These are phyloP conservation scores for Apocheima hispidaria DNA, from an alignment of 2,888 invertebrate species.

Conservation along the genomic window DNA sequence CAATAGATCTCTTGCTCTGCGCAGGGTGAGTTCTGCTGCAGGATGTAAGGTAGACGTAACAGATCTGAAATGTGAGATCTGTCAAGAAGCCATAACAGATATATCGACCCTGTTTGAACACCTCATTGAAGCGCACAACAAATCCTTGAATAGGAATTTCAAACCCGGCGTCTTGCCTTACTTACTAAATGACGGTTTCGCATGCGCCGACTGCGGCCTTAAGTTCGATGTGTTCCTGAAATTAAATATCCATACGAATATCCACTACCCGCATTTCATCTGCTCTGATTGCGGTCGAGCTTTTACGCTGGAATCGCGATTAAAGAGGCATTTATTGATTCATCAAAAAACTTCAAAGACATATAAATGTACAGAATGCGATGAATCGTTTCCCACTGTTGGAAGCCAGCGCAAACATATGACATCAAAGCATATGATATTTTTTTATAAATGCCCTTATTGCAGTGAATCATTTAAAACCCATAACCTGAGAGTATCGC, in stretches of 20 bases:
- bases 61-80: slow-evolving; percentile 5
- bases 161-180: slow-evolving; percentile 8
- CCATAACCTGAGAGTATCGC: neutral
- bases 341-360: too few relatives aligned
- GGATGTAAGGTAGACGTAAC: slow-evolving; percentile 11
- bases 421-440: neutral
- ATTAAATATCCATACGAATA: slow-evolving; percentile 44
- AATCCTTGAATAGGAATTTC: neutral
- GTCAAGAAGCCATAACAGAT: slow-evolving; percentile 2
- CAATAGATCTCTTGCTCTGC: neutral
- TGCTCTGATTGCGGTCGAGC: slow-evolving; percentile 5
- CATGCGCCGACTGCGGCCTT: slow-evolving; percentile 15
- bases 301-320: neutral
- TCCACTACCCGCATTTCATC: slow-evolving; percentile 47
- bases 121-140: slow-evolving; percentile 7
- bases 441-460: slow-evolving; percentile 1
- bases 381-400: neutral
- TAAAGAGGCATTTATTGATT: neutral
- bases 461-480: neutral
- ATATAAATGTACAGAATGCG: neutral
- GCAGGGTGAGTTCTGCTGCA: neutral
- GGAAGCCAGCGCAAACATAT: neutral
- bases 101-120: slow-evolving; percentile 2
- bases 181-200: neutral
- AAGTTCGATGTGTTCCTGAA: slow-evolving; percentile 3